These are phyloP conservation scores for Phalacrocorax pelagicus DNA, from an alignment of 2,113 vertebrate species.

Conservation along the genomic window DNA sequence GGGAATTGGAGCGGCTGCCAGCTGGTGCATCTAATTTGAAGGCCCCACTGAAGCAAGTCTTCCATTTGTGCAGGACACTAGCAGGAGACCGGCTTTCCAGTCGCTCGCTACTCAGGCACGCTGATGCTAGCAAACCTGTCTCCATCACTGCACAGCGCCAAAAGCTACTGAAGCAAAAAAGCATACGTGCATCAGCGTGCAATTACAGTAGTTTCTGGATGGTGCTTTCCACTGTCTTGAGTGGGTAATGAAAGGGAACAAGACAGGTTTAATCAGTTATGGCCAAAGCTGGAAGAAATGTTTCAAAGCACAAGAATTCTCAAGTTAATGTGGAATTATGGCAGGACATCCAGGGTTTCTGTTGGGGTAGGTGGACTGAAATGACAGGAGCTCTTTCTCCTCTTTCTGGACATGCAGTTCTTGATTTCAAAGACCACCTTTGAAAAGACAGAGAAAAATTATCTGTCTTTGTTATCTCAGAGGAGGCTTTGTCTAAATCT, in stretches of 20 bases:
- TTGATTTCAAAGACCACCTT: background rate
- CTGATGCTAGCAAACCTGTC: background rate
- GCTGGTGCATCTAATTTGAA: background rate
- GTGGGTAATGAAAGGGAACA: background rate
- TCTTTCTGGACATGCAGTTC: background rate
- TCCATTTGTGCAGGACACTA: background rate
- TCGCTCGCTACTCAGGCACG: background rate
- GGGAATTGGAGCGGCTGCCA: background rate
- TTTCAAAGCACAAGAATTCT: background rate
- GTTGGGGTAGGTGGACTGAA: background rate
- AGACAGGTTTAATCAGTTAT: background rate
- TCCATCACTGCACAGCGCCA: background rate
- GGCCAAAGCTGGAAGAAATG: background rate
- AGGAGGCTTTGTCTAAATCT: background rate
- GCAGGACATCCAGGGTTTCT: background rate
- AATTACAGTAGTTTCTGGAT: background rate
- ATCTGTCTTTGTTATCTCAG: background rate
- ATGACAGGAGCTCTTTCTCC: background rate
- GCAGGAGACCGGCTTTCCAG: background rate
- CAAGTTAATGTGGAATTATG: background rate
- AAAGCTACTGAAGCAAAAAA: background rate
- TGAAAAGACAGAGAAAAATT: background rate
- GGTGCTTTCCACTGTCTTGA: background rate
- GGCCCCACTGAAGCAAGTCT: background rate
- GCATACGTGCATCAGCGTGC: accelerated